Evolutionary conservation across 1,140 invertebrate genomes (phyloP), one percentile per base, ranked within the genome.

Genomic region (Chironomus striatipennis): DNA sequence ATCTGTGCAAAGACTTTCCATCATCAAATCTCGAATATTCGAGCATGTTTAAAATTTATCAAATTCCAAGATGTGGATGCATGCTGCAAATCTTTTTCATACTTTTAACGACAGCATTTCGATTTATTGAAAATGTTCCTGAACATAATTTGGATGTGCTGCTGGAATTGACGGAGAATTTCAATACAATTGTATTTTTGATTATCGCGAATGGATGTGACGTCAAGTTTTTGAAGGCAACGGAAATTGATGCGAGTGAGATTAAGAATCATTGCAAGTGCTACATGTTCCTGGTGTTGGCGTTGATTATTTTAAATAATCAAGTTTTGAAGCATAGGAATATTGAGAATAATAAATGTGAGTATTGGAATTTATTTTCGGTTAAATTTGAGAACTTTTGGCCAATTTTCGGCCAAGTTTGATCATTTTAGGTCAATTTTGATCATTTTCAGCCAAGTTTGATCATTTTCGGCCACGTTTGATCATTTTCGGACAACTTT

Each of bases 81-180:
- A n/a, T 57, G 47, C 47, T 57, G 47, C 47, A 57, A 57, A 57
- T 57, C 15, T 57, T 15, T 15, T 57, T 57, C n/a, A n/a, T 12
- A n/a, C 47, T 57, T 15, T 74, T 80, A 80, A 83, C 73, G 76
- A 78, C 12, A 5, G n/a, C 47, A 5, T 57, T 57, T 15, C 47
- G 47, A 57, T 57, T 57, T 57, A n/a, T 57, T 57, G 47, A 57
- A 5, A 57, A 57, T n/a, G n/a, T 57, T 1, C 8, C 12, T n/a
- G n/a, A 57, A 57, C 47, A 57, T 15, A 12, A 15, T 5, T 4
- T 57, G 12, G 47, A 57, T n/a, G 47, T n/a, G 0, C n/a, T 57
- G 1, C 5, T 57, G 9, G 47, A 57, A 57, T 15, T 57, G 47
- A 57, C 47, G 1, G 5, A 12, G 5, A 57, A 57, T 15, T 10